Conservation (phyloP, 2,113 vertebrate species). For the Fulmarus glacialis region DNA sequence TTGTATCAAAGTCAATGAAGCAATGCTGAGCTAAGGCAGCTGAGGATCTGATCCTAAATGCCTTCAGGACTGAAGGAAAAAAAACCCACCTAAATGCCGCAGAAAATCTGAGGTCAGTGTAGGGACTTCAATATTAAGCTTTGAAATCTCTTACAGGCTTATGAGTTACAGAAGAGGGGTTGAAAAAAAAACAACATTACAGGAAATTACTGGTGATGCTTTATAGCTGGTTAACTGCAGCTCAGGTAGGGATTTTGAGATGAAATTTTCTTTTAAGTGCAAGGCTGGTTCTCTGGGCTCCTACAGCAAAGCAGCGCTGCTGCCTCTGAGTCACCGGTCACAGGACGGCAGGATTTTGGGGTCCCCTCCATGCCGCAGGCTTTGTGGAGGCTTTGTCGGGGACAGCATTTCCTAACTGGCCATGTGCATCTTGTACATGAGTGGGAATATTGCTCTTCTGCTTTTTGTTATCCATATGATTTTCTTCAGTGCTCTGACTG, state of each 20-base stretch:
- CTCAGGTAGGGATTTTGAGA: not conserved
- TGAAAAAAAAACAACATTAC: not conserved
- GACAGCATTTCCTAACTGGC: not conserved
- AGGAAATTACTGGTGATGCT: not conserved
- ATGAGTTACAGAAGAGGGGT: not conserved
- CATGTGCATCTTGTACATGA: fast-evolving
- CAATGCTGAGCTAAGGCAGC: not conserved
- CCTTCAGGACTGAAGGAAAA: not conserved
- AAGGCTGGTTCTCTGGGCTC: not conserved
- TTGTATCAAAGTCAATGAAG: not conserved
- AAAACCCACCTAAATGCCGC: not conserved
- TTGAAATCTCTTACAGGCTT: not conserved
- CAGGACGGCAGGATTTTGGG: not conserved
- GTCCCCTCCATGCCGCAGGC: fast-evolving
- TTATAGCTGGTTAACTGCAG: not conserved
- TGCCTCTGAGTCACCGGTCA: not conserved
- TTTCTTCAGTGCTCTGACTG: not conserved
- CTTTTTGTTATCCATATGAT: not conserved
- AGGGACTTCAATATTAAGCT: not conserved
- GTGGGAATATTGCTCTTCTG: not conserved
- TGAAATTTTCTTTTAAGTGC: not conserved
- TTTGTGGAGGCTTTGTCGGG: not conserved
- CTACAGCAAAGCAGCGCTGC: not conserved
- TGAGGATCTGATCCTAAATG: not conserved
- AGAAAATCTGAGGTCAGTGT: not conserved